Evolutionary conservation across 2,888 invertebrate species (phyloP).

Genomic region (Lycaena phlaeas): DNA sequence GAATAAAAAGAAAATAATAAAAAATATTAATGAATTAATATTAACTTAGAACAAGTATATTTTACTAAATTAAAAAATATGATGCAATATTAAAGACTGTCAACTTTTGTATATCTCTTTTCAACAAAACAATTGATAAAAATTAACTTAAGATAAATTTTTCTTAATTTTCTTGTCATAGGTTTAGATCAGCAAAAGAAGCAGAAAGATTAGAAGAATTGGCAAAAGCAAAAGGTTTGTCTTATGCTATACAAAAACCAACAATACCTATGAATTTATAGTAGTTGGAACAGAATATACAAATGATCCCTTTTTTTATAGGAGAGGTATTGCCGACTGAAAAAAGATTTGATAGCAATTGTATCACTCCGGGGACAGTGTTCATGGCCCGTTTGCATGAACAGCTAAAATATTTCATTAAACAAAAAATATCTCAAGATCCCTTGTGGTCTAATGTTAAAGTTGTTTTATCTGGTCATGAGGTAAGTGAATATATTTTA

Average conservation of each 20-base stretch:
- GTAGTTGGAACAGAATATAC: too few relatives aligned
- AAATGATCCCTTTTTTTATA: conserved; percentile 23
- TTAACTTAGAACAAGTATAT: too few relatives aligned
- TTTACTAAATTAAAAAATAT: background rate
- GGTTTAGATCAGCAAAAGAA: conserved; percentile 92
- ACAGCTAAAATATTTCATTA: conserved; percentile 89
- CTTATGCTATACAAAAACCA: background rate
- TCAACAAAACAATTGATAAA: too few relatives aligned
- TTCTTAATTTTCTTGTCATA: conserved; percentile 32
- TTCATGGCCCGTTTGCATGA: conserved; percentile 94
- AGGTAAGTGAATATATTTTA: conserved; percentile 68
- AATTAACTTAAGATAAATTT: too few relatives aligned
- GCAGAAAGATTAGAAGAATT: conserved; percentile 83
- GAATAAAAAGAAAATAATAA: too few relatives aligned
- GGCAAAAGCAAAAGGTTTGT: conserved; percentile 78
- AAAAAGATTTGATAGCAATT: conserved; percentile 95
- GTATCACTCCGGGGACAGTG: conserved; percentile 96
- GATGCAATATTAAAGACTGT: background rate
- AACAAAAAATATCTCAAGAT: conserved; percentile 87
- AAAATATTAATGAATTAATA: too few relatives aligned
- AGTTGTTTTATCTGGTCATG: conserved; percentile 93
- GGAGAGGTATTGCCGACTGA: conserved; percentile 84
- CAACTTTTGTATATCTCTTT: too few relatives aligned
- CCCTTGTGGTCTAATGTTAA: conserved; percentile 89
- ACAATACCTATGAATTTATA: too few relatives aligned